Conservation (phyloP, 1,140 invertebrate genomes). For the Panonychus citri region DNA sequence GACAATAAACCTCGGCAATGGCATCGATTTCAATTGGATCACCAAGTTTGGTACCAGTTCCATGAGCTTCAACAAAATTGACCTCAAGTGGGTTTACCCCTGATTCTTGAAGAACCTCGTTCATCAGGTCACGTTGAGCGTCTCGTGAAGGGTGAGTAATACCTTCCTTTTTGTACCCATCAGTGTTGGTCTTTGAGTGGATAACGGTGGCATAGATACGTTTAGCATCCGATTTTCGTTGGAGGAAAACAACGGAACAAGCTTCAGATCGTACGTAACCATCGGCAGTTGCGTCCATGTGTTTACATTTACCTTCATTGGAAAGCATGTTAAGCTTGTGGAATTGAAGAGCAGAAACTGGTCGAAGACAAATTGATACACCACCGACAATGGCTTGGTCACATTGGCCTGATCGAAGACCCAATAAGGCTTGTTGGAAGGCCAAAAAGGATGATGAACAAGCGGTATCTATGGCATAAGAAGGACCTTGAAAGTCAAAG, state of each 20-base stretch:
- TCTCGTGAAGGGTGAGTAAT: constrained; percentile 29
- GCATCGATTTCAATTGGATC: constrained; percentile 90
- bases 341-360: constrained; percentile 27
- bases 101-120: constrained; percentile 21
- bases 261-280: constrained; percentile 41
- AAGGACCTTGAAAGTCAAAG: constrained; percentile 55
- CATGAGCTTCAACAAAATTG: constrained; percentile 25
- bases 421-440: constrained; percentile 26
- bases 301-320: constrained; percentile 28
- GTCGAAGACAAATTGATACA: constrained; percentile 26
- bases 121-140: constrained; percentile 20
- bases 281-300: constrained; percentile 28
- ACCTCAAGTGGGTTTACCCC: constrained; percentile 20
- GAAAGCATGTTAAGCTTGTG: constrained; percentile 28
- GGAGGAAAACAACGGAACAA: constrained; percentile 50
- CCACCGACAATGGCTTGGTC: constrained; percentile 31
- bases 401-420: constrained; percentile 27
- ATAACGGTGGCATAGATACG: constrained; percentile 33
- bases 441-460: constrained; percentile 26
- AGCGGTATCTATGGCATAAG: constrained; percentile 30
- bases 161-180: constrained; percentile 65
- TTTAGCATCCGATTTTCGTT: constrained; percentile 43
- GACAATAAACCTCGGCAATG: constrained; percentile 70
- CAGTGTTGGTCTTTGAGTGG: constrained; percentile 63
- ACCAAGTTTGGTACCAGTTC: constrained; percentile 39